Percentiles rank a stretch among this genome's conserved stretches.
Conservation (phyloP, 2,888 invertebrate species). For the Sphaerophoria taeniata region DNA sequence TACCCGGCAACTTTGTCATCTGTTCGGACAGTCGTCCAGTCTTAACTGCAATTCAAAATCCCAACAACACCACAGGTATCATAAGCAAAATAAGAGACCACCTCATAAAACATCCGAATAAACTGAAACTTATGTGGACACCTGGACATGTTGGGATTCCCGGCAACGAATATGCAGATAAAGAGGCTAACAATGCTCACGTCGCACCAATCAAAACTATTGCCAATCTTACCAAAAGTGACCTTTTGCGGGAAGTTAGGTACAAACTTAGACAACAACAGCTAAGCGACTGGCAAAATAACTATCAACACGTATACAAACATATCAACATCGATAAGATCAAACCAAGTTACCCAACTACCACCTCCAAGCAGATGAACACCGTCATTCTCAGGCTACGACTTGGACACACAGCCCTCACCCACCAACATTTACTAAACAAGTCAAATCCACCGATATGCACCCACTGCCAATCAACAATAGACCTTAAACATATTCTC, state of each 20-base stretch:
- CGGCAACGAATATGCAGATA: background rate
- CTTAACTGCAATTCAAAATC: background rate
- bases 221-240: background rate
- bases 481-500: background rate
- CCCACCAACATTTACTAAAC: background rate
- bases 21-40: background rate
- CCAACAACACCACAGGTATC: background rate
- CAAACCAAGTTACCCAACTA: background rate
- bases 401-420: background rate
- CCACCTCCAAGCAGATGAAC: background rate
- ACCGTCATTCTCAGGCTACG: background rate
- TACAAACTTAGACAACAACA: background rate
- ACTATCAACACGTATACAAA: background rate
- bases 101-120: background rate
- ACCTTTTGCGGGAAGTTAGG: background rate
- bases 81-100: background rate
- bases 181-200: background rate
- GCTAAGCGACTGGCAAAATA: background rate
- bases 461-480: background rate
- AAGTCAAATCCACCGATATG: background rate
- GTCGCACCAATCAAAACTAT: background rate
- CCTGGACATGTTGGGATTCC: background rate
- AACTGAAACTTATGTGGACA: background rate
- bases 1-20: background rate
- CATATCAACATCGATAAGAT: conserved; percentile 1